Conservation (phyloP, 2,113 vertebrate genomes). For the Saguinus imperator region DNA sequence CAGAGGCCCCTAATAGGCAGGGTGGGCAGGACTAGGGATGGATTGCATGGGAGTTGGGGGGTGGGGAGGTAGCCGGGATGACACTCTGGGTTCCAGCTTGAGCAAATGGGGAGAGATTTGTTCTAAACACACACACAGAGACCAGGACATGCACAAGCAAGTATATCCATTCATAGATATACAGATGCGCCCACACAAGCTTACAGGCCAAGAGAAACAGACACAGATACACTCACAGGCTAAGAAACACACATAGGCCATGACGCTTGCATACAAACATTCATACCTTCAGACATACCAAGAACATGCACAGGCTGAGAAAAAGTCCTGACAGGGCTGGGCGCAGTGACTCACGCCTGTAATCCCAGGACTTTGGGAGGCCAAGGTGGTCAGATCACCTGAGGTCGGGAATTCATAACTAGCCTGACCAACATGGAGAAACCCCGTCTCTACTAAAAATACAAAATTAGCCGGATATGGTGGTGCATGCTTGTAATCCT, state of each 20-base stretch:
- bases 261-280: not conserved
- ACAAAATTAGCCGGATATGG: no score
- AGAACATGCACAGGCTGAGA: not conserved
- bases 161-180: not conserved
- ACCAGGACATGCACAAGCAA: not conserved
- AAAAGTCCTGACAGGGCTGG: not conserved
- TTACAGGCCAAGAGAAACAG: not conserved
- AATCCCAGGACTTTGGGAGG: no score
- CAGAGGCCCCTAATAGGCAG: not conserved
- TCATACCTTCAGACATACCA: not conserved
- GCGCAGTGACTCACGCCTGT: no score
- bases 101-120: not conserved
- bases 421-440: no score
- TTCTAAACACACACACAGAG: not conserved
- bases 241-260: not conserved
- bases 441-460: no score
- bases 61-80: not conserved
- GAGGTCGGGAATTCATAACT: no score
- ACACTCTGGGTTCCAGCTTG: not conserved
- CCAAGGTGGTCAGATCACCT: no score
- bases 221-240: not conserved
- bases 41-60: not conserved
- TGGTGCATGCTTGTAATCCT: no score
- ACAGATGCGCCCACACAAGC: not conserved
- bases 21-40: not conserved